phyloP scores from a whole-genome alignment of 2,113 vertebrate genomes.

The Lophochroa leadbeateri region DNA sequence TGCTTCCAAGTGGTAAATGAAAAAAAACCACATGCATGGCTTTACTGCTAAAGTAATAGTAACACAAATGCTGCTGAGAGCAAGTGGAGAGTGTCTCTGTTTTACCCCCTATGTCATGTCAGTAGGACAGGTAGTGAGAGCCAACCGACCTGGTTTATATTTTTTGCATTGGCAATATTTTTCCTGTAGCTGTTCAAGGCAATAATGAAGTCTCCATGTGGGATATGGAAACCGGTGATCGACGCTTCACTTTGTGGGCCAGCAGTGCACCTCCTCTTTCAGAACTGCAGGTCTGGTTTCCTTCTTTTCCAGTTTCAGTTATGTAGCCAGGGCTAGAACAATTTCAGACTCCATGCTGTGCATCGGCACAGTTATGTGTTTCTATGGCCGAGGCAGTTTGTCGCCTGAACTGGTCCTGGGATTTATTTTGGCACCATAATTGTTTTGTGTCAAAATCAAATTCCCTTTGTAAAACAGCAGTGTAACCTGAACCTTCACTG shows the following conservation, averaged over 20 bases:
- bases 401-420: background rate
- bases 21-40: background rate
- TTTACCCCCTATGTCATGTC: background rate
- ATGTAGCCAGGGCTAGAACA: background rate
- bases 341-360: background rate
- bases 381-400: background rate
- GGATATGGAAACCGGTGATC: slow-evolving; percentile 98
- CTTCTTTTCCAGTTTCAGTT: background rate
- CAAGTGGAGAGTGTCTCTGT: background rate
- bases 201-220: slow-evolving; percentile 99
- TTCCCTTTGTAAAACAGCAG: background rate
- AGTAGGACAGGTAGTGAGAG: background rate
- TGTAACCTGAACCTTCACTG: background rate
- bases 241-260: slow-evolving; percentile 95
- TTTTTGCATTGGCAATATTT: slow-evolving; percentile 1
- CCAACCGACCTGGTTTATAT: background rate
- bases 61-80: background rate
- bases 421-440: background rate
- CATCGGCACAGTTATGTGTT: background rate
- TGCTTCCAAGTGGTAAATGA: background rate
- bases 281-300: slow-evolving; percentile 87
- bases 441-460: background rate
- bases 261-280: slow-evolving; percentile 94
- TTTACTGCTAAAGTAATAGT: background rate
- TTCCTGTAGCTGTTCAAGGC: slow-evolving; percentile 88